Evolutionary conservation across 2,888 invertebrate species (phyloP).

Genomic region (Chrysodeixis includens): DNA sequence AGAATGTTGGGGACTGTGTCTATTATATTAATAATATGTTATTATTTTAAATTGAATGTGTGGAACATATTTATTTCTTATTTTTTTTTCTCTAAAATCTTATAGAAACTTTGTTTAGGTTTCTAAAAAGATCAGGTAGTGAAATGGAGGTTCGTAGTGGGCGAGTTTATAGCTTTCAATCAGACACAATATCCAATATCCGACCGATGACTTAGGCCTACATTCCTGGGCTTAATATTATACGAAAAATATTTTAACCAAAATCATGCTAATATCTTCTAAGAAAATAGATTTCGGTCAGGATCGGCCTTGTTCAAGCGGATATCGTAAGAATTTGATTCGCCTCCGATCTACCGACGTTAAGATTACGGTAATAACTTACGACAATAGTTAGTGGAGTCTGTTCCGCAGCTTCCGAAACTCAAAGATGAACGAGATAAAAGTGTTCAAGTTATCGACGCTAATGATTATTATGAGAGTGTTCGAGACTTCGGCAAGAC

Average conservation of each 20-base stretch:
- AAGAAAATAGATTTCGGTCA: not conserved
- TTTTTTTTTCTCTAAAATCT: no score
- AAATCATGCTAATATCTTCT: not conserved
- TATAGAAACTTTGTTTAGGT: no score
- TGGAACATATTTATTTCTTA: not conserved
- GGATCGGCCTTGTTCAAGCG: not conserved
- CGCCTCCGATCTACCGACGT: constrained; percentile 17
- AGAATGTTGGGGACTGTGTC: not conserved
- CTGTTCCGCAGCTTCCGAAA: constrained; percentile 21
- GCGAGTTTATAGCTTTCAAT: not conserved
- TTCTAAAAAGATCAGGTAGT: no score
- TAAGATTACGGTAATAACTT: constrained; percentile 28
- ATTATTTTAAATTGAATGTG: not conserved
- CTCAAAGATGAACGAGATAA: constrained; percentile 35
- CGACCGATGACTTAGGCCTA: no score
- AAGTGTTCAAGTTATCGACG: constrained; percentile 33
- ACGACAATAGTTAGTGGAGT: constrained; percentile 41
- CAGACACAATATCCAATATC: not conserved
- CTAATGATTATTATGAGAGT: constrained; percentile 41
- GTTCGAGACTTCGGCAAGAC: constrained; percentile 23
- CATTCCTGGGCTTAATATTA: not conserved
- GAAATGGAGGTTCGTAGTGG: not conserved
- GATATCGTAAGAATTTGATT: not conserved
- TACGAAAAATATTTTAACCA: not conserved
- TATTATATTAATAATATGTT: not conserved